These are phyloP conservation scores for Clamator glandarius DNA, from an alignment of 2,797 vertebrate genomes.

Conservation along the genomic window DNA sequence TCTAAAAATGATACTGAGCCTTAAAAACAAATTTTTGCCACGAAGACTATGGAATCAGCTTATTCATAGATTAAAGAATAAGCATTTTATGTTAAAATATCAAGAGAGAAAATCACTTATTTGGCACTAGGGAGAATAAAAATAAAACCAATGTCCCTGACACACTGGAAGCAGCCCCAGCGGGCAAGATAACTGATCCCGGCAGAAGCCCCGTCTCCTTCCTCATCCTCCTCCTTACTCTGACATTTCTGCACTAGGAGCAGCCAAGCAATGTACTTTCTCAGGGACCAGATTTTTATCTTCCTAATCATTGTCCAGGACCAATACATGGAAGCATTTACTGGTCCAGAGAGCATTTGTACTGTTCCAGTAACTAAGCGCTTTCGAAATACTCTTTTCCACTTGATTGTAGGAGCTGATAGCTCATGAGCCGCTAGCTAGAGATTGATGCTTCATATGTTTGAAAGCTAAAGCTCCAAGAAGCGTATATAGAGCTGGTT, in stretches of 20 bases:
- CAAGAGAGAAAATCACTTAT: not conserved
- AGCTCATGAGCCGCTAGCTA: conserved; percentile 54
- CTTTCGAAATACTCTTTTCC: conserved; percentile 66
- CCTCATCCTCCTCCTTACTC: conserved; percentile 34
- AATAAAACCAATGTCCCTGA: not conserved
- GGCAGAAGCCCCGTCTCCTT: not conserved
- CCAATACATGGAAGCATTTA: conserved; percentile 49
- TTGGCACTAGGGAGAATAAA: not conserved
- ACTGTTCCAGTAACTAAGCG: conserved; percentile 61
- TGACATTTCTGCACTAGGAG: not conserved
- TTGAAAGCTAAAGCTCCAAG: conserved; percentile 67
- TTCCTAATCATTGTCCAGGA: conserved; percentile 41
- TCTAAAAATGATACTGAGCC: not conserved
- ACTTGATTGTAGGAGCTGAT: conserved; percentile 71
- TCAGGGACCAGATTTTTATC: conserved; percentile 63
- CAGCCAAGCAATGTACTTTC: conserved; percentile 23
- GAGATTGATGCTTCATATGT: conserved; percentile 73
- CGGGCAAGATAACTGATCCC: not conserved
- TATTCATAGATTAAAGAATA: not conserved
- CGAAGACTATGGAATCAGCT: not conserved
- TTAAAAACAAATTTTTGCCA: not conserved
- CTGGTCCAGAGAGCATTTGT: conserved; percentile 67
- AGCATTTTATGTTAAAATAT: not conserved
- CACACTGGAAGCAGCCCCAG: not conserved
- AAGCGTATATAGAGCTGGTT: conserved; percentile 27